Evolutionary conservation across 2,888 invertebrate species (phyloP).

Genomic region (Rugalucina vietnamica): DNA sequence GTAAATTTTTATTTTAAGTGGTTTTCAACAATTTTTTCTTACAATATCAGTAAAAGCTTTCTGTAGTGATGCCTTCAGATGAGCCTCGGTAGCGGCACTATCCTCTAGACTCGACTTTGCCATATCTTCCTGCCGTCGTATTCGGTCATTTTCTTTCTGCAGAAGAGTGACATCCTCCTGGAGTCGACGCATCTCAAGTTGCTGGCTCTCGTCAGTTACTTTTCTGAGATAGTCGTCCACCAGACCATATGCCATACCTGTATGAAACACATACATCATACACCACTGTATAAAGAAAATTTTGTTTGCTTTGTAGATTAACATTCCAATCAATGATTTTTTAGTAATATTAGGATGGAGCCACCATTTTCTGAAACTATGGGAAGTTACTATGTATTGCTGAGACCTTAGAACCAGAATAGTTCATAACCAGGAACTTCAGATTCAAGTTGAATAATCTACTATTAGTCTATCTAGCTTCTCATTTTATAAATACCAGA

Average conservation of each 20-base stretch:
- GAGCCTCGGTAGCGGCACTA: constrained; percentile 70
- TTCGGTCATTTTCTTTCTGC: constrained; percentile 71
- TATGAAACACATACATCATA: neutral
- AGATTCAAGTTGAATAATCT: no score
- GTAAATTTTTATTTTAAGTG: no score
- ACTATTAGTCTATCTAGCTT: no score
- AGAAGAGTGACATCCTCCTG: constrained; percentile 68
- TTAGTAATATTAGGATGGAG: no score
- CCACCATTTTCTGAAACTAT: no score
- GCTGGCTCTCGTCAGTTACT: constrained; percentile 43
- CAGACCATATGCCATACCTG: constrained; percentile 68
- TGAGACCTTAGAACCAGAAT: no score
- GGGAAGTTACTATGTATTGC: no score
- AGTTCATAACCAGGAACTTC: no score
- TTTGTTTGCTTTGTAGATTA: no score
- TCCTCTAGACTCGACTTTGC: constrained; percentile 62
- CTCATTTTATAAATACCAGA: no score
- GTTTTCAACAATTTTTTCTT: constrained; percentile 23
- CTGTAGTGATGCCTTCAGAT: constrained; percentile 73
- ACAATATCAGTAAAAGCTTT: constrained; percentile 77
- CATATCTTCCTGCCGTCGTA: constrained; percentile 65
- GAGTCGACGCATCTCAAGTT: constrained; percentile 60
- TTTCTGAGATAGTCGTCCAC: constrained; percentile 62
- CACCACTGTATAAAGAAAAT: neutral
- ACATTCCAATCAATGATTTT: no score